A percentile compares a stretch with the other conserved stretches of the same genome.
Evolutionary conservation across 2,888 invertebrate species (phyloP).

Genomic region (Euplagia quadripunctaria): DNA sequence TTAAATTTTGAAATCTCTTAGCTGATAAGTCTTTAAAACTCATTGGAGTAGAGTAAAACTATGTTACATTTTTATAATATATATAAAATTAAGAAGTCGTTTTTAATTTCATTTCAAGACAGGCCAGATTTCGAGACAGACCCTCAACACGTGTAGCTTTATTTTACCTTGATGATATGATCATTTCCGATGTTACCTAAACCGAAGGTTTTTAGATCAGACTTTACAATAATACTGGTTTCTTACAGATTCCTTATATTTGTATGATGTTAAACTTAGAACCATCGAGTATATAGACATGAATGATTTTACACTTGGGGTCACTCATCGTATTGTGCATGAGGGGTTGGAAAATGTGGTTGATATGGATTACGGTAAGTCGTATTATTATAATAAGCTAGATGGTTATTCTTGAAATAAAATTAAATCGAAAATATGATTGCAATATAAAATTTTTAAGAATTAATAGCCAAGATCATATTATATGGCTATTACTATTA

Average conservation of each 20-base stretch:
- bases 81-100: not conserved
- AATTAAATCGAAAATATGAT: too few species aligned
- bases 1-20: not conserved
- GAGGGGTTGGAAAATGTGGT: conserved; percentile 69
- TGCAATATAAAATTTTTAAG: too few species aligned
- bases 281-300: conserved; percentile 70
- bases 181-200: not conserved
- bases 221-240: not conserved
- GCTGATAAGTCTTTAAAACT: not conserved
- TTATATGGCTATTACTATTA: not conserved
- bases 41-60: not conserved
- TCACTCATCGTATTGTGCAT: conserved; percentile 61
- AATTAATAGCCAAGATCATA: too few species aligned
- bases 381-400: too few species aligned
- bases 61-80: not conserved
- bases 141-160: not conserved
- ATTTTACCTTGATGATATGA: not conserved
- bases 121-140: not conserved
- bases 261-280: conserved; percentile 72
- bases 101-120: not conserved
- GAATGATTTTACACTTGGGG: conserved; percentile 70
- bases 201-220: not conserved
- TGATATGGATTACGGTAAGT: conserved; percentile 80
- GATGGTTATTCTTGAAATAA: too few species aligned
- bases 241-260: conserved; percentile 69